Evolutionary conservation across 2,888 invertebrate species (phyloP), one percentile per base, ranked within the genome.

Genomic region (Fragum fragum): DNA sequence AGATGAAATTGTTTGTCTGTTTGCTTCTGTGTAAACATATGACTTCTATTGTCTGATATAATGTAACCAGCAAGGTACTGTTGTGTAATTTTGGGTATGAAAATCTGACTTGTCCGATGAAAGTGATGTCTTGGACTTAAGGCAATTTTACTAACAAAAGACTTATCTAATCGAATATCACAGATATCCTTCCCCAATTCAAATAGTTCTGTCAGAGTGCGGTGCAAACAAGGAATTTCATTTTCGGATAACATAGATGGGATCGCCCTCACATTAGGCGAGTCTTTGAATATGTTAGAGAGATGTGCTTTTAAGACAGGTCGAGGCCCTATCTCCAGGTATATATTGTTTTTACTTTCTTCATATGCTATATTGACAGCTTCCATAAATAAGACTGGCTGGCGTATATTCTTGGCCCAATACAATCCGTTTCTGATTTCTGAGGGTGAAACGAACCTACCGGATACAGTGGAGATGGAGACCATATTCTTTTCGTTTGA

Each of bases 281-380:
- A 11, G 3, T 52, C 66, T 0, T 68, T 52, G 0, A 82, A 14
- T 18, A 79, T 78, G 26, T 68, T 70, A 28, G 28, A 6, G 3
- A 79, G 18, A 39, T 82, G 82, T 1, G 79, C 61, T 18, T 55
- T 55, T 14, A 82, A 69, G 5, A 82, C 89, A 11, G 90, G 90
- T 57, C 76, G 86, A 32, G 91, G 91, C 9, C 91, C 91, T 28
- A 92, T 89, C 76, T 92, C 92, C 14, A 92, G 21, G 75, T 88
- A 87, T 5, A 91, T 74, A 66, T 88, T 90, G 23, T 61, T 55
- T 9, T 73, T 68, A 7, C 68, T 66, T 32, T 68, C 23, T 1
- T 71, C 32, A 1, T 74, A 69, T 9, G 86, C 59, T 36, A 83
- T 66, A 68, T 73, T 21, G 14, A 90, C 75, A 1, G 87, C 87